A percentile compares a stretch with the other conserved stretches of the same genome.
Evolutionary conservation across 2,888 invertebrate genomes (phyloP).

Genomic region (Phengaris arion): DNA sequence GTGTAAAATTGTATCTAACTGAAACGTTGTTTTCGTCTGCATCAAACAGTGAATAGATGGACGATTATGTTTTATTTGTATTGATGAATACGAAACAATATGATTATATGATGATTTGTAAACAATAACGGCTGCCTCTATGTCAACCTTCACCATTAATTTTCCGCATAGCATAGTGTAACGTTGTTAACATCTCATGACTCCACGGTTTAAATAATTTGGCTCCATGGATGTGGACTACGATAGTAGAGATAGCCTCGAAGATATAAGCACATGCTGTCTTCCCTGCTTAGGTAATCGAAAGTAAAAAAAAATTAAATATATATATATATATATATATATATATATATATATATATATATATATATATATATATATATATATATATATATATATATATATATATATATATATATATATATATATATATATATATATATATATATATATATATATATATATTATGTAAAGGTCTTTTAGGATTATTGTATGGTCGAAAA

Average conservation of each 20-base stretch:
- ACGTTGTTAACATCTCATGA: background rate
- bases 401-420: slow-evolving; percentile 31
- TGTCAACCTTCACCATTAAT: slow-evolving; percentile 34
- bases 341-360: slow-evolving; percentile 28
- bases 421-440: slow-evolving; percentile 28
- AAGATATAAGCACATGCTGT: slow-evolving; percentile 70
- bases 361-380: slow-evolving; percentile 29
- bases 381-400: slow-evolving; percentile 32
- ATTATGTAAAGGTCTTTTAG: background rate
- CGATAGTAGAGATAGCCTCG: slow-evolving; percentile 64
- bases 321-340: slow-evolving; percentile 31
- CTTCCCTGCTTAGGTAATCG: slow-evolving; percentile 62
- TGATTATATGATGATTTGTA: slow-evolving; percentile 23
- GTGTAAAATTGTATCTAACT: background rate
- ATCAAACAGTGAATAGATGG: background rate
- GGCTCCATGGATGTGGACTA: slow-evolving; percentile 62
- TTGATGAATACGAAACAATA: background rate
- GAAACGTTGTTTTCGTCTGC: background rate
- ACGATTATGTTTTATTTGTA: slow-evolving; percentile 15
- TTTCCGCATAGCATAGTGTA: slow-evolving; percentile 24
- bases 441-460: slow-evolving; percentile 29
- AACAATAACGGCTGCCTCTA: slow-evolving; percentile 26
- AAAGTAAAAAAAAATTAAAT: slow-evolving; percentile 28
- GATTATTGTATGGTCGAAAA: slow-evolving; percentile 26
- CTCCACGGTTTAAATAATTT: slow-evolving; percentile 35